Evolutionary conservation across 2,113 vertebrate species (phyloP), one percentile per base, ranked within the genome.

Genomic region (Poeciliopsis occidentalis): DNA sequence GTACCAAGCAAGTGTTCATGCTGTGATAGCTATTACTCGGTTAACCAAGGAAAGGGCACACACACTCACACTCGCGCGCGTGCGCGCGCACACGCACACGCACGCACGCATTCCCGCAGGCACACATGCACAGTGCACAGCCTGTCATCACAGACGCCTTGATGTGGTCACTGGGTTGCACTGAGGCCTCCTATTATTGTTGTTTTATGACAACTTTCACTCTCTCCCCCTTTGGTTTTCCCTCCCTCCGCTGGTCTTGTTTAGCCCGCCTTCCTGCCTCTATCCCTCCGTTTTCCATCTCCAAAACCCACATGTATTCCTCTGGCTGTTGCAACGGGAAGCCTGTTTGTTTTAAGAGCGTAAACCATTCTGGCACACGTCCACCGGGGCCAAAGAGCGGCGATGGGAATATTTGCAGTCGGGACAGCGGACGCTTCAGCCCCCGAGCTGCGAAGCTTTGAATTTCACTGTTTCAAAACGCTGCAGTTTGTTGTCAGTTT

Each of bases 151-250:
- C 82, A 68, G 82, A 68, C 17, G 85, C 88, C 81, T 92, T 95
- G 87, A 93, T 94, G 93, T 91, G 93, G 93, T 93, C 91, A 81
- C 82, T 85, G 93, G 92, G 92, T 91, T 92, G 91, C 85, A 92
- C 82, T 47, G 75, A 82, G 87, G 88, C 90, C 82, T 91, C 84
- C 92, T 83, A 92, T 94, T 92, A 92, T 89, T 90, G 87, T 87
- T 41, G 65, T 82, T 92, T 92, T 91, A 93, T 82, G 91, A 90
- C 88, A 87, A 93, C 93, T 94, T 91, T 94, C 89, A 76, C 92
- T 92, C 81, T 88, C 85, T 26, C 27, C 72, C 69, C 80, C 19
- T 8, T 57, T 12, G 29, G 7, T 26, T 81, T 63, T 57, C 80
- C 61, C 71, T 79, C 65, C 64, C 44, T 22, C 44, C 79, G 61